Evolutionary conservation across 2,113 vertebrate genomes (phyloP), one percentile per base, ranked within the genome.

Genomic region (Hystrix cristata): DNA sequence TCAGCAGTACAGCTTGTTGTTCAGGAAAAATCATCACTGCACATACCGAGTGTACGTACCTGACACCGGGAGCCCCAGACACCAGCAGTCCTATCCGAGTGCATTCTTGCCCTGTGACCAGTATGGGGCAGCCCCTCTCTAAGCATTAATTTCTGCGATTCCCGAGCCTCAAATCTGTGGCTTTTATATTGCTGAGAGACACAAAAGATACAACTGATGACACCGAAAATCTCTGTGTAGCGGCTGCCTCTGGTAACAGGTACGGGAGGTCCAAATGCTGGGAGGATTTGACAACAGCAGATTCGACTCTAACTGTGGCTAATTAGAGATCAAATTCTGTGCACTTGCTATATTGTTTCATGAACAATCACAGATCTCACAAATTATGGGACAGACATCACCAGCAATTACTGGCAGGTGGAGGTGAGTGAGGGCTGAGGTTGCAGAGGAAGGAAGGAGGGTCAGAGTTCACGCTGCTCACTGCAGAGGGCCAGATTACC

Each of bases 11-110:
- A 87, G 72, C 72, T 94, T 95, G 84, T 92, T 96, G 60, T 97
- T 97, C 81, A 27, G 29, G 60, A 53, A 89, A 87, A 98, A 97
- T 95, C 81, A 96, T 96, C 97, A 62, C 82, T 90, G 78, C 72
- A 62, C 95, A 95, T 84, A 67, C 72, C 92, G 86, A 95, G 89
- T 23, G 1, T 59, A 86, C 92, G 79, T 59, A 94, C 96, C 94
- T 97, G 98, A 78, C 86, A 27, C 85, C 6, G 76, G 88, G 96
- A 96, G 97, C 86, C 95, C 51, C 16, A 13, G 82, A 0, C 59
- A 76, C 89, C 97, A 96, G 93, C 97, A 80, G 18, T 91, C 94
- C 89, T 96, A 19, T 16, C 93, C 53, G 62, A 55, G 46, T 48
- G 29, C 10, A 6, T 15, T 57, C 96, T 3, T 80, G 34, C 57